These are phyloP conservation scores for Copsychus sechellarum DNA, from an alignment of 2,113 vertebrate species.

Conservation along the genomic window DNA sequence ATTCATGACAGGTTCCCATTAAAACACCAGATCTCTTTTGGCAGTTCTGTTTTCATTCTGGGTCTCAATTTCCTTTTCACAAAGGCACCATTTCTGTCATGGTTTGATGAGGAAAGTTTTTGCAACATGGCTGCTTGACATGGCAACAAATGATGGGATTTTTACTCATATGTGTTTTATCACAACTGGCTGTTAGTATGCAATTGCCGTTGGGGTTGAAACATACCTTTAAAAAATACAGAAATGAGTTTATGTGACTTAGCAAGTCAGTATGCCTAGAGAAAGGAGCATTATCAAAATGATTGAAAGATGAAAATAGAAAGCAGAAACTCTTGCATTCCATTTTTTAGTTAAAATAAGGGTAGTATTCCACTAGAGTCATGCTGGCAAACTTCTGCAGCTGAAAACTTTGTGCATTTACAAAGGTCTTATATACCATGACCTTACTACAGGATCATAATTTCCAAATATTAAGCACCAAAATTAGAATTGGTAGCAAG, in stretches of 20 bases:
- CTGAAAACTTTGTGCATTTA: not conserved
- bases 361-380: not conserved
- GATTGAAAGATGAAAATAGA: not conserved
- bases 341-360: not conserved
- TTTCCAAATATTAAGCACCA: not conserved
- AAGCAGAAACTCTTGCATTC: not conserved
- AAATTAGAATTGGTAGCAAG: not conserved
- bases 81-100: not conserved
- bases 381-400: not conserved
- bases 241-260: not conserved
- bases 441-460: not conserved
- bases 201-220: constrained; percentile 90
- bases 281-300: not conserved
- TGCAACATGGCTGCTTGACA: not conserved
- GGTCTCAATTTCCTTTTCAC: constrained; percentile 15
- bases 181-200: constrained; percentile 88
- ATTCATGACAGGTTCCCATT: constrained; percentile 50
- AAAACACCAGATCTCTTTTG: constrained; percentile 4
- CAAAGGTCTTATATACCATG: not conserved
- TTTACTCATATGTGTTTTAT: constrained; percentile 84
- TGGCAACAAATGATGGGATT: not conserved
- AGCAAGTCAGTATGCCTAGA: not conserved
- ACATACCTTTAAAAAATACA: constrained; percentile 80
- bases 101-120: constrained; percentile 37
- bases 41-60: constrained; percentile 10